Base-by-base conservation (phyloP, 2,113 vertebrate species). In the Lycocorax pyrrhopterus region DNA sequence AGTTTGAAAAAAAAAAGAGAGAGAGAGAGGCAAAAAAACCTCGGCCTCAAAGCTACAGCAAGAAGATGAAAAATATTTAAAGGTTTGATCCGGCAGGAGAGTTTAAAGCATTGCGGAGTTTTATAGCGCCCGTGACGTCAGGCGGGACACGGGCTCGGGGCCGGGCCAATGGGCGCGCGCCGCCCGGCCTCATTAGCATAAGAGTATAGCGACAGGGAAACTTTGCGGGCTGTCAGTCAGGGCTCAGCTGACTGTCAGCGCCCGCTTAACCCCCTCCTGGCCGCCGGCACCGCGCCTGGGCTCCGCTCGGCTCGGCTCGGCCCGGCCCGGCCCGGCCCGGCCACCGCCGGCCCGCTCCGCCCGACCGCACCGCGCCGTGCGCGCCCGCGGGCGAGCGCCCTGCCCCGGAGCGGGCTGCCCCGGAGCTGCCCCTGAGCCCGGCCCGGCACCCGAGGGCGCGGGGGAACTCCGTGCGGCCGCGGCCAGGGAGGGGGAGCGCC, bases 81-180 rank as follows among this genome's bases (percentile, higher is more conserved):
- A 98, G 98, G 98, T 94, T 98, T 99, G 99, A 98, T 98, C 98
- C 98, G 98, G 98, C 98, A 98, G 98, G 98, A 98, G 98, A 99
- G 98, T 99, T 99, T 99, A 99, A 99, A 99, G 99, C 99, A 98
- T 98, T 98, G 98, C 99, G 96, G 98, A 98, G 98, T 99, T 99
- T 99, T 99, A 99, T 99, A 99, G 99, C 98, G 58, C 97, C 97
- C 96, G 97, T 99, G 99, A 99, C 99, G 99, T 99, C 99, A 96
- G 98, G 98, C 97, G 97, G 98, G 98, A 98, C 98, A 99, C 98
- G 96, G 98, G 98, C 98, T 97, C 95, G 97, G 97, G 98, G 96
- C 88, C 63, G 76, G 98, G 85, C 99, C 99, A 99, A 99, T 99
- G 95, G 98, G 98, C 96, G 96, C 94, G 83, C 96, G 79, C 97